Evolutionary conservation across 2,797 vertebrate genomes (phyloP), one percentile per base, ranked within the genome.

Genomic region (Monodelphis domestica): DNA sequence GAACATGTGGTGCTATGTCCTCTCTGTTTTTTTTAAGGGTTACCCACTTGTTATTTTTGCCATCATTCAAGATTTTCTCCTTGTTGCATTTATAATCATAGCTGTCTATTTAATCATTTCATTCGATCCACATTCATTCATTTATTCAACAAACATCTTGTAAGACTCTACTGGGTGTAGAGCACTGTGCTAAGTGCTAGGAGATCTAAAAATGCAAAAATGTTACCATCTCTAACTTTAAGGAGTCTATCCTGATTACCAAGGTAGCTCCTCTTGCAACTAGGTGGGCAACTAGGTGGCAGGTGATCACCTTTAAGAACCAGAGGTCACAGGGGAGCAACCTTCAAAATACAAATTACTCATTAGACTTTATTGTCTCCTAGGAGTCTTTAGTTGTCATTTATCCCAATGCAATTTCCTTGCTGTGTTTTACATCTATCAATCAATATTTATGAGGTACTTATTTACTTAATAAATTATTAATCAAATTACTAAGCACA

Each of bases 31-130:
- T 57, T 63, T 63, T 57, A 57, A 3, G 29, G 30, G n/a, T 70
- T 78, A 45, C 12, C 21, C 87, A 51, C 90, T 95, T 95, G 54
- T 84, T 91, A 92, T 88, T 0, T 55, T 89, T 96, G 21, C 56
- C 78, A 91, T 4, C 92, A 45, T 90, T 26, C 53, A 24, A 0
- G 87, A 38, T 91, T 0, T 57, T 94, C 38, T 55, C 84, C 87
- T 57, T 14, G 15, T 90, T 12, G 7, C 45, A 33, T 91, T 89
- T 54, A 90, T 45, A 21, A 45, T 78, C 38, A 50, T 56, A 26
- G 1, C 2, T 57, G 5, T 50, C 11, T 92, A 55, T 14, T 52
- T 90, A n/a, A n/a, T n/a, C 29, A n/a, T 21, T 93, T 89, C 26
- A 88, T 52, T 78, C 54, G 89, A 45, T 56, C 54, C 45, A 57